Evolutionary conservation across 2,113 vertebrate species (phyloP), one percentile per base, ranked within the genome.

Genomic region (Mastomys natalensis): DNA sequence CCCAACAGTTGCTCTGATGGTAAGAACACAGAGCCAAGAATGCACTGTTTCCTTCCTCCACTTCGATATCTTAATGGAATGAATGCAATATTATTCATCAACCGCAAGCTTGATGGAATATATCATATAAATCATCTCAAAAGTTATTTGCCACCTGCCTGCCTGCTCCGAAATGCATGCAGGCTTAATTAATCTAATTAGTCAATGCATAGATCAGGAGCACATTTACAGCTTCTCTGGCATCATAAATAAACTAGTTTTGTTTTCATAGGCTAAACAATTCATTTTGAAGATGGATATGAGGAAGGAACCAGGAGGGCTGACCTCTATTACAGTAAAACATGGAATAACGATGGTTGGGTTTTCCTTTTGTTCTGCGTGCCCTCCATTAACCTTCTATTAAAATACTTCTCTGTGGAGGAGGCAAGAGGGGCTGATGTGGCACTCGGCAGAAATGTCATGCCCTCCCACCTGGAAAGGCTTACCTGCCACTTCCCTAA

Each of bases 131-230:
- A 97, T 98, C 97, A 97, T 97, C 97, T 97, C 98, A 96, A 98
- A 98, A 98, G 97, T 98, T 98, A 98, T 98, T 98, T 98, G 98
- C 98, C 98, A 99, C 98, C 98, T 99, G 98, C 97, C 95, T 98
- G 97, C 98, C 98, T 98, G 94, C 98, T 98, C 98, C 97, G 95
- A 98, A 98, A 96, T 98, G 97, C 98, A 97, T 98, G 98, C 97
- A 37, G 89, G 96, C 98, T 98, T 98, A 99, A 99, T 99, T 99
- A 98, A 99, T 98, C 98, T 98, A 98, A 99, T 99, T 99, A 99
- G 98, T 98, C 98, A 98, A 98, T 97, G 97, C 98, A 98, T 95
- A 98, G 98, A 98, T 98, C 98, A 98, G 98, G 98, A 98, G 96
- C 68, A 98, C 98, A 98, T 98, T 98, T 98, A 98, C 96, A 98